A percentile compares a stretch with the other conserved stretches of the same genome.
These are phyloP conservation scores for Pseudorasbora parva DNA, from an alignment of 2,113 vertebrate species.

Conservation along the genomic window DNA sequence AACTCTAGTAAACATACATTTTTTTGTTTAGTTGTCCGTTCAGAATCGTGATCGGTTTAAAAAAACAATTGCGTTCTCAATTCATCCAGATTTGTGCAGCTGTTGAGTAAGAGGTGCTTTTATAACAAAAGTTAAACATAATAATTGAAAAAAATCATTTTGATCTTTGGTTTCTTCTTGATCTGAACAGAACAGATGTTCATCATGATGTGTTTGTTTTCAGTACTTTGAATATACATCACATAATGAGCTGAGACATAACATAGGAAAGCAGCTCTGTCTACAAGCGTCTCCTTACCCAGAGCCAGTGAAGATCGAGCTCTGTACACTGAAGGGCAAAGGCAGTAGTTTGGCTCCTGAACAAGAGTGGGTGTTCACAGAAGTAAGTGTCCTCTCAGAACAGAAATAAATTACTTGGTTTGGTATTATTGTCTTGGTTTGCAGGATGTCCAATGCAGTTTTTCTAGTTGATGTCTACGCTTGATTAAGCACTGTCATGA, in stretches of 20 bases:
- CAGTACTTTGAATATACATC: slow-evolving; percentile 94
- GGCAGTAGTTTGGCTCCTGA: slow-evolving; percentile 75
- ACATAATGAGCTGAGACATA: slow-evolving; percentile 90
- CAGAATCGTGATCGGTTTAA: too few relatives aligned
- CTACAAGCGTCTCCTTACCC: slow-evolving; percentile 69
- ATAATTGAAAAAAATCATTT: background rate
- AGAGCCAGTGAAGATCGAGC: slow-evolving; percentile 73
- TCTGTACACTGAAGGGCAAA: slow-evolving; percentile 81
- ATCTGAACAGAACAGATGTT: background rate
- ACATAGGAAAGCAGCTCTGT: slow-evolving; percentile 91
- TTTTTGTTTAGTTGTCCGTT: too few relatives aligned
- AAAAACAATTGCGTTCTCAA: too few relatives aligned
- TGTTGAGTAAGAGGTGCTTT: background rate
- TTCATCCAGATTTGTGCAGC: too few relatives aligned
- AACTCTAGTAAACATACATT: too few relatives aligned
- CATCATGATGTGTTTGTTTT: slow-evolving; percentile 14
- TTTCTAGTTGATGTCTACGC: background rate
- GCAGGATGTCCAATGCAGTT: background rate
- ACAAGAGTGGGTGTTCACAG: slow-evolving; percentile 86
- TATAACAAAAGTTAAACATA: background rate
- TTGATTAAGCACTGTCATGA: background rate
- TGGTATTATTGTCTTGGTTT: background rate
- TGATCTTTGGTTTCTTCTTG: background rate
- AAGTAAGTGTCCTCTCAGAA: slow-evolving; percentile 74
- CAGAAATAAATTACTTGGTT: background rate